Evolutionary conservation across 2,797 vertebrate genomes (phyloP).

Genomic region (Dicrostonyx torquatus): DNA sequence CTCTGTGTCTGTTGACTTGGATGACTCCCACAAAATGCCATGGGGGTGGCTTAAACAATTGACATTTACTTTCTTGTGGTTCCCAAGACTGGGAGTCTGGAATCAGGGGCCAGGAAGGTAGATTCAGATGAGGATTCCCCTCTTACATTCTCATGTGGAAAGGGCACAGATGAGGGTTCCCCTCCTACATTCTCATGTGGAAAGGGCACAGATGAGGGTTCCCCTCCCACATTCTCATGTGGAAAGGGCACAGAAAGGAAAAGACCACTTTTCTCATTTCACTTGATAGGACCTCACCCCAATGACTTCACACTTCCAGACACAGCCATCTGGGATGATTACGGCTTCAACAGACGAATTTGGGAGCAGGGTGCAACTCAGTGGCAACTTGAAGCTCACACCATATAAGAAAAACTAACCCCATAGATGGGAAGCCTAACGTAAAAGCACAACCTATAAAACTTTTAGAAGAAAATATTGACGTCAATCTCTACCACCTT

Average conservation of each 20-base stretch:
- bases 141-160: neutral
- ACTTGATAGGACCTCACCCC: neutral
- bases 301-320: neutral
- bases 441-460: neutral
- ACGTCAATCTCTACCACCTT: neutral
- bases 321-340: neutral
- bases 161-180: neutral
- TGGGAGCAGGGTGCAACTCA: neutral
- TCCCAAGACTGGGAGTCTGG: neutral
- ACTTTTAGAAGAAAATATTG: constrained; percentile 22
- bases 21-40: neutral
- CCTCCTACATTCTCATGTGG: neutral
- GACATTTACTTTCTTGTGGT: neutral
- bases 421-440: neutral
- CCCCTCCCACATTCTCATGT: neutral
- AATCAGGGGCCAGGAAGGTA: neutral
- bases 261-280: neutral
- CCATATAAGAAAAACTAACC: constrained; percentile 4
- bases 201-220: neutral
- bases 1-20: neutral
- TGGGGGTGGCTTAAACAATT: neutral
- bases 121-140: neutral
- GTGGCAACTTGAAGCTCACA: neutral
- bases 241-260: neutral
- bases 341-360: neutral